These are phyloP conservation scores for Cnemophilus loriae DNA, from an alignment of 2,113 vertebrate genomes.

Conservation along the genomic window DNA sequence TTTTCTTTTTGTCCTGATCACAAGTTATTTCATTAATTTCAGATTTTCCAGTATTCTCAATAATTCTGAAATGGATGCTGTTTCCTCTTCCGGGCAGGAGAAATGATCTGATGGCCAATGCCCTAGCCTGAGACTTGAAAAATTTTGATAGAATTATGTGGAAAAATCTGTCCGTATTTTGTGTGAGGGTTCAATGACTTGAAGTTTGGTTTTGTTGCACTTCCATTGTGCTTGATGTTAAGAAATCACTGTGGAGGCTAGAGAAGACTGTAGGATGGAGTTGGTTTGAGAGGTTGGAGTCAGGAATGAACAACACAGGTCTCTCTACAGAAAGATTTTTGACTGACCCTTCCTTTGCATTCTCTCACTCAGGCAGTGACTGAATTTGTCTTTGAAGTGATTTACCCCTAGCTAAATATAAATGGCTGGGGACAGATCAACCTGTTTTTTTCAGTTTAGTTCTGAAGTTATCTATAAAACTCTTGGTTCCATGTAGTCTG, in stretches of 20 bases:
- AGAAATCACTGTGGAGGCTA: neutral
- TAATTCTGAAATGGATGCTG: neutral
- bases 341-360: neutral
- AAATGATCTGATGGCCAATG: neutral
- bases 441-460: neutral
- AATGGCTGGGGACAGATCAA: neutral
- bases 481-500: neutral
- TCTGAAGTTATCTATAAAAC: neutral
- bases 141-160: neutral
- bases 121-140: neutral
- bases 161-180: neutral
- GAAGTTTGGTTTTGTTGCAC: neutral
- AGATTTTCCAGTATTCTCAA: neutral
- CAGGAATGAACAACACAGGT: neutral
- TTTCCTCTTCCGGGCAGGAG: neutral
- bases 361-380: neutral
- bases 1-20: neutral
- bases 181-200: neutral
- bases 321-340: neutral
- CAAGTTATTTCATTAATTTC: neutral
- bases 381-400: neutral
- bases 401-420: neutral
- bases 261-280: neutral
- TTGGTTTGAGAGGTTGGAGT: neutral
- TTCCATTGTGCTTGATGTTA: neutral